Evolutionary conservation across 2,888 invertebrate species (phyloP).

Genomic region (Morpho deidamia): DNA sequence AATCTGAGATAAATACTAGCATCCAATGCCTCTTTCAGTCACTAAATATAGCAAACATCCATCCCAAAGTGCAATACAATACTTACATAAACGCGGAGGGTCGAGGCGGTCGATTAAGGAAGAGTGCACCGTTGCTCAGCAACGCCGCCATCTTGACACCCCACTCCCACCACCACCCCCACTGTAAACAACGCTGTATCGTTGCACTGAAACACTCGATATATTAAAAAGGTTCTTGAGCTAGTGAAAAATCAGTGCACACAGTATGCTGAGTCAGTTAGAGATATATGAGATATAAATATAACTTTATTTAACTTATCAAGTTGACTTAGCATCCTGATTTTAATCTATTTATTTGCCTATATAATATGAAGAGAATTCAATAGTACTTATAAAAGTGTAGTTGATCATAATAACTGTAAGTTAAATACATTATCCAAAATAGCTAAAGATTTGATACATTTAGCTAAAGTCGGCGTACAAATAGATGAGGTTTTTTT

Average conservation of each 20-base stretch:
- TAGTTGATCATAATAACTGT: too few species aligned
- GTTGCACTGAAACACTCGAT: conserved; percentile 76
- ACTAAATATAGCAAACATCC: conserved; percentile 25
- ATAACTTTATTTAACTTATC: too few species aligned
- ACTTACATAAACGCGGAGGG: conserved; percentile 67
- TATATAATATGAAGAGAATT: too few species aligned
- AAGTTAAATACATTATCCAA: too few species aligned
- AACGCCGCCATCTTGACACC: conserved; percentile 73
- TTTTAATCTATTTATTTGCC: too few species aligned
- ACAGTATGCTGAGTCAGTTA: background rate
- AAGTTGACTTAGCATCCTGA: too few species aligned
- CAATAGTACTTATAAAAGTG: too few species aligned
- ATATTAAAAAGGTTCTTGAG: conserved; percentile 67
- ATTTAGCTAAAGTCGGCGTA: too few species aligned
- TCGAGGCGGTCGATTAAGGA: conserved; percentile 75
- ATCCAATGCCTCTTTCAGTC: conserved; percentile 12
- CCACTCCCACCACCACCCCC: conserved; percentile 43
- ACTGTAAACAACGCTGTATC: conserved; percentile 74
- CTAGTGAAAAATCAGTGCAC: conserved; percentile 16
- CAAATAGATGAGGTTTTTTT: too few species aligned
- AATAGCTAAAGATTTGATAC: too few species aligned
- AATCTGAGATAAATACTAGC: too few species aligned
- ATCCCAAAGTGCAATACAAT: conserved; percentile 67
- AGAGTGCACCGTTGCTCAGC: conserved; percentile 75
- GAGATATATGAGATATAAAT: background rate